phyloP scores from a whole-genome alignment of 2,888 invertebrate genomes.

The Cecidostiba fungosa region DNA sequence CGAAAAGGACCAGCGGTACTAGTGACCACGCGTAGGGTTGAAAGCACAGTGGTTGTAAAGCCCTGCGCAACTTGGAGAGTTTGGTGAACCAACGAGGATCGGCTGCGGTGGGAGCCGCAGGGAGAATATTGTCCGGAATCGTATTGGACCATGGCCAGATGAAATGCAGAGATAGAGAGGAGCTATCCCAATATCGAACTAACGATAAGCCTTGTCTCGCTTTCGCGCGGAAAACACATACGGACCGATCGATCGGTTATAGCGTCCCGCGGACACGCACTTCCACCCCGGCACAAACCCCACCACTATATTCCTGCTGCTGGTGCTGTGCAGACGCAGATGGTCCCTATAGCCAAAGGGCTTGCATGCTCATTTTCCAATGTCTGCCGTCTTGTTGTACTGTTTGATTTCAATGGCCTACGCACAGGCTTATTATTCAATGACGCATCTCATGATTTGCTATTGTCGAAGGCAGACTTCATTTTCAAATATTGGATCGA shows the following conservation, averaged over 20 bases:
- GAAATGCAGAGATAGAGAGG: slow-evolving; percentile 63
- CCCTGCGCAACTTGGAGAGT: neutral
- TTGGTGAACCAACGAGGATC: neutral
- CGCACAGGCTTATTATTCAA: neutral
- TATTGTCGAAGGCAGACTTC: neutral
- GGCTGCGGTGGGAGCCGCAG: slow-evolving; percentile 37
- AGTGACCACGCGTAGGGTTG: neutral
- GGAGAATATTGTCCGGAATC: slow-evolving; percentile 66
- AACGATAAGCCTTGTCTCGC: slow-evolving; percentile 61
- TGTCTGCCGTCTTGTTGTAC: neutral
- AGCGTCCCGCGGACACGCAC: neutral
- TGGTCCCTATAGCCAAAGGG: neutral
- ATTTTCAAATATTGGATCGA: neutral
- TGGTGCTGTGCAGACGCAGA: neutral
- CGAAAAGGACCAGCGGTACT: neutral
- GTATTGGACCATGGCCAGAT: slow-evolving; percentile 66
- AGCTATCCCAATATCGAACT: slow-evolving; percentile 61
- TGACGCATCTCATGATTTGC: neutral
- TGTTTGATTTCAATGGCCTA: neutral
- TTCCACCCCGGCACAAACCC: neutral
- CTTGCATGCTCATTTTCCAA: neutral
- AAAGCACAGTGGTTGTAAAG: neutral
- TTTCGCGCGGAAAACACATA: slow-evolving; percentile 33
- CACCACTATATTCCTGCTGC: neutral
- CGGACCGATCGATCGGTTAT: slow-evolving; percentile 35